These are phyloP conservation scores for Eupithecia centaureata DNA, from an alignment of 2,888 invertebrate genomes.

Conservation along the genomic window DNA sequence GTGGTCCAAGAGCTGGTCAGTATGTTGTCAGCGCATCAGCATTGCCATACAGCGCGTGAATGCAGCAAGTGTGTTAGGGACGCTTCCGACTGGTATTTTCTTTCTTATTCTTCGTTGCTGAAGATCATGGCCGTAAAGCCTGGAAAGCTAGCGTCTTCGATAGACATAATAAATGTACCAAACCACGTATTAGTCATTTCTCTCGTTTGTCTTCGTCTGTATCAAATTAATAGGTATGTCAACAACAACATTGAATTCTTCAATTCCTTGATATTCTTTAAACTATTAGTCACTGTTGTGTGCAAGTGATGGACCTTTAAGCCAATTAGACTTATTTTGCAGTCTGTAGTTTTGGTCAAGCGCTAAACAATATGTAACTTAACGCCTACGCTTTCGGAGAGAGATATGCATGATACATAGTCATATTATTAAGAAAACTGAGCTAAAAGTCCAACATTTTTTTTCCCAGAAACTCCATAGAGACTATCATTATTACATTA, in stretches of 20 bases:
- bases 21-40: too few species aligned
- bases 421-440: too few species aligned
- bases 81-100: too few species aligned
- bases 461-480: too few species aligned
- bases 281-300: neutral
- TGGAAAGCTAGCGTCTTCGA: too few species aligned
- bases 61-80: too few species aligned
- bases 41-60: too few species aligned
- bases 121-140: too few species aligned
- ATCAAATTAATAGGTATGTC: neutral
- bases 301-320: constrained; percentile 47
- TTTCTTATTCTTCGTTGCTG: too few species aligned
- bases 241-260: neutral
- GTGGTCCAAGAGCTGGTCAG: too few species aligned
- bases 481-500: too few species aligned
- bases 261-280: neutral
- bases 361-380: constrained; percentile 52
- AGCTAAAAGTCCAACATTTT: too few species aligned
- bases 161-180: neutral
- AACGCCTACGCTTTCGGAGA: constrained; percentile 51
- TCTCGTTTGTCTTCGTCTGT: neutral
- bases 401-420: neutral
- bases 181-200: neutral
- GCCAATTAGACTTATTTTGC: constrained; percentile 56
- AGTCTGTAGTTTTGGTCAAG: constrained; percentile 44